These are phyloP conservation scores for Mobula hypostoma DNA, from an alignment of 2,113 vertebrate species.

Conservation along the genomic window DNA sequence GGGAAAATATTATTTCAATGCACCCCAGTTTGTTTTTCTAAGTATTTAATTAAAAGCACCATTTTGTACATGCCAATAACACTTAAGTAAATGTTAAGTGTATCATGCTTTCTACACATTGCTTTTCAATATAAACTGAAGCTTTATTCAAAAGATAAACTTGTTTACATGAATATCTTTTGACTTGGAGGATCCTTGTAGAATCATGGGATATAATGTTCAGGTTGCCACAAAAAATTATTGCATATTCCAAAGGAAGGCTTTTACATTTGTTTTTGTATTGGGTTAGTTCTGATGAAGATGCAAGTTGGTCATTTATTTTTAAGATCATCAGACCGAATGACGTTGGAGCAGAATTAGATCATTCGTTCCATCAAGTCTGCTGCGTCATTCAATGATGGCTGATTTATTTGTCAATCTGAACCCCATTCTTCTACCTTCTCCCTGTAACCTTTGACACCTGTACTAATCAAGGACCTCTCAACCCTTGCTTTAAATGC, in stretches of 20 bases:
- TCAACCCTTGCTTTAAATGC: no score
- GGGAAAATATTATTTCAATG: slow-evolving; percentile 3
- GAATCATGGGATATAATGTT: background rate
- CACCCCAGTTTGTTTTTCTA: background rate
- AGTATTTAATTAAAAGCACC: background rate
- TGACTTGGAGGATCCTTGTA: no score
- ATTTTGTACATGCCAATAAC: background rate
- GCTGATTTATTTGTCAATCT: no score
- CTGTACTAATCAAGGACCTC: no score
- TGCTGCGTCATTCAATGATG: no score
- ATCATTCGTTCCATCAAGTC: no score
- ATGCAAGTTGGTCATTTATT: background rate
- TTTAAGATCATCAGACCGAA: background rate
- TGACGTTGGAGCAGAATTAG: no score
- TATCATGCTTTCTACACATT: background rate
- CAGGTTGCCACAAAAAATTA: background rate
- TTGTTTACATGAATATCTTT: background rate
- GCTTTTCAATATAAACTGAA: background rate
- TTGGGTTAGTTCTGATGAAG: background rate
- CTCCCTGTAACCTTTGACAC: no score
- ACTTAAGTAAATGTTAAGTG: background rate
- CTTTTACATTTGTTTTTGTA: background rate
- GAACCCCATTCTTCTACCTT: no score
- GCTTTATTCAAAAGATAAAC: background rate
- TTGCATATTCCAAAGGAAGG: background rate